Evolutionary conservation across 2,113 vertebrate genomes (phyloP).

Genomic region (Micromys minutus): DNA sequence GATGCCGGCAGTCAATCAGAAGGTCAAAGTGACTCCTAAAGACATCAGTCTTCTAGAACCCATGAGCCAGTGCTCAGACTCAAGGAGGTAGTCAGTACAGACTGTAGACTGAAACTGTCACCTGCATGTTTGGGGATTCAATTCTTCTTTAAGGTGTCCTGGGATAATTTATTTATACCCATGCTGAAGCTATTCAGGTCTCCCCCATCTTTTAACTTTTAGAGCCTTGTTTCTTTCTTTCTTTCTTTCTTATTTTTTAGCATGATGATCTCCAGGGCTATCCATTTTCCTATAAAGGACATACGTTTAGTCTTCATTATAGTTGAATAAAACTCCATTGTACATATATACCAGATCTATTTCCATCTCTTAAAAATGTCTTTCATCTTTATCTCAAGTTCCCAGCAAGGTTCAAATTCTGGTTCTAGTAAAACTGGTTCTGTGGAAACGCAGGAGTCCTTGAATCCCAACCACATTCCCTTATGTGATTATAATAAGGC

Average conservation of each 20-base stretch:
- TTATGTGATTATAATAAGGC: neutral
- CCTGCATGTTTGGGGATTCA: neutral
- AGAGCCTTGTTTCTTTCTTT: neutral
- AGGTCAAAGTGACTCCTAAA: conserved; percentile 62
- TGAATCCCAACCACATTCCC: neutral
- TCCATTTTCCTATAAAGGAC: neutral
- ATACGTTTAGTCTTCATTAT: too few species aligned
- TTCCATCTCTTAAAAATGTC: neutral
- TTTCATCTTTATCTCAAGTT: neutral
- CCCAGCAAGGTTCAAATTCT: neutral
- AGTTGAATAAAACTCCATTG: neutral
- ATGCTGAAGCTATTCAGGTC: neutral
- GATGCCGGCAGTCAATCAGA: conserved; percentile 65
- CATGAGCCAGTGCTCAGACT: neutral
- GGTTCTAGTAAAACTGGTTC: neutral
- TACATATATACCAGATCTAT: neutral
- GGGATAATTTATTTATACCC: neutral
- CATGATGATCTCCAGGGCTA: neutral
- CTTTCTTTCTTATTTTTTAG: too few species aligned
- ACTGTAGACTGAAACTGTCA: neutral
- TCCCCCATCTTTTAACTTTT: neutral
- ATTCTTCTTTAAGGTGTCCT: neutral
- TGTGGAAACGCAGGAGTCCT: neutral
- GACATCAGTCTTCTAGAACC: conserved; percentile 12
- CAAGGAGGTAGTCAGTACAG: neutral